Base-by-base conservation (phyloP, 2,888 invertebrate genomes). In the Gari tellinella region DNA sequence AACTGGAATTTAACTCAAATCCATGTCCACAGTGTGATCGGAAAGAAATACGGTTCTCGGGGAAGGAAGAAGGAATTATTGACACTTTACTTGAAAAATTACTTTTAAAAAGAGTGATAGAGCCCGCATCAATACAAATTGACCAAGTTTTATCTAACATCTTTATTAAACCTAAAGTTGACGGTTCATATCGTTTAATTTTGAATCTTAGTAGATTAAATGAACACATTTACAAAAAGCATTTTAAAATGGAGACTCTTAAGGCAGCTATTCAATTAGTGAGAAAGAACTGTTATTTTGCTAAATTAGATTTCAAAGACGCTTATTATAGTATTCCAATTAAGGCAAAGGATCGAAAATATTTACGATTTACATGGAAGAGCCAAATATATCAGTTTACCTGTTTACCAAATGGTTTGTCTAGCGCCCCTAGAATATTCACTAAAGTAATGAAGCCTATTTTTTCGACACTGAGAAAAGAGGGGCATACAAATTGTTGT, bases 401-500 rank as follows among this genome's bases (percentile, higher is more conserved):
- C 2, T 61, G 55, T n/a, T 43, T 81, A n/a, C 66, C 78, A 21
- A 74, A 74, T 56, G 80, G 77, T 4, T 40, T 74, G 0, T n/a
- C 57, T 17, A 37, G 55, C 19, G 68, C 63, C 0, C 78, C 73
- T 8, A 40, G 81, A 14, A 31, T 70, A 14, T 81, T 78, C 37
- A 75, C 75, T 25, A 81, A 81, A 57, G 7, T 78, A 2, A 23
- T 66, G 25, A 78, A 81, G 48, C 69, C 66, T 12, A 58, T 78
- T 0, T 75, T 66, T 49, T 57, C 72, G 40, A n/a, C 15, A 5
- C 46, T 75, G 12, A n/a, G 78, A 21, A 58, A 70, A 41, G n/a
- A 15, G 1, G 75, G 72, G 1, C 55, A 52, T 48, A 48, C 46
- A 10, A 70, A 55, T 49, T 19, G 48, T 14, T 41, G 17, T 12